Percentiles rank a stretch among this genome's conserved stretches.
phyloP scores from a whole-genome alignment of 2,113 vertebrate genomes.

The Pelobates fuscus region DNA sequence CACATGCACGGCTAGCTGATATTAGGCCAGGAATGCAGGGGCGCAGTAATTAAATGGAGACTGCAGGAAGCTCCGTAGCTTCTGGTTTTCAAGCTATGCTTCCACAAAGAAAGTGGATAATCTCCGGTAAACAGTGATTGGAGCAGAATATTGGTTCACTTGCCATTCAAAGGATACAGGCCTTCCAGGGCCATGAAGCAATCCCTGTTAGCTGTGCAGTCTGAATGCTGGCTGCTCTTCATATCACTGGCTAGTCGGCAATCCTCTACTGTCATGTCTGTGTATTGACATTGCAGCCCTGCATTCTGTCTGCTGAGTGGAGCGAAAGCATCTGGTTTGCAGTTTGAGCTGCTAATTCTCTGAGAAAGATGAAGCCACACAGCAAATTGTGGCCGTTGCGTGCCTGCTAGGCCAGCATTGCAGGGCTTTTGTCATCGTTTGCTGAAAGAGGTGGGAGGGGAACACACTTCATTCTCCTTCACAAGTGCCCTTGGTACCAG shows the following conservation, averaged over 20 bases:
- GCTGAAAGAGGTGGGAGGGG: conserved; percentile 17
- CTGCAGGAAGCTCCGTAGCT: conserved; percentile 7
- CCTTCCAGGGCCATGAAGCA: conserved; percentile 9
- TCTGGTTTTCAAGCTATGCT: too few species aligned
- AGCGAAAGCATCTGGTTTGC: conserved; percentile 29
- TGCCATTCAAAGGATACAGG: too few species aligned
- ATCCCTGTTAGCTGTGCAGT: conserved; percentile 8
- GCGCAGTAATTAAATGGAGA: conserved; percentile 26
- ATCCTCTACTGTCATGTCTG: conserved; percentile 39
- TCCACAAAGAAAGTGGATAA: conserved; percentile 15
- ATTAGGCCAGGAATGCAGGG: not conserved
- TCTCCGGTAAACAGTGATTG: not conserved
- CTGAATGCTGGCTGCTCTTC: too few species aligned
- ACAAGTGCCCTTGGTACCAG: not conserved
- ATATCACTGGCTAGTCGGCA: conserved; percentile 28
- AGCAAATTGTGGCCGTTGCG: conserved; percentile 34
- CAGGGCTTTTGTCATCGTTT: conserved; percentile 29
- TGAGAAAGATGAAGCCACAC: conserved; percentile 41
- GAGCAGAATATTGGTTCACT: too few species aligned
- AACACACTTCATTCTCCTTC: not conserved
- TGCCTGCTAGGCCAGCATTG: conserved; percentile 28
- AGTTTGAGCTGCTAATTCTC: conserved; percentile 34
- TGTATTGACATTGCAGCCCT: conserved; percentile 32
- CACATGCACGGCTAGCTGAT: not conserved
- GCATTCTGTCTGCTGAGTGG: conserved; percentile 27